Percentiles rank a stretch among this genome's conserved stretches.
Conservation (phyloP, 2,888 invertebrate genomes). For the Drosophila demipolita region DNA sequence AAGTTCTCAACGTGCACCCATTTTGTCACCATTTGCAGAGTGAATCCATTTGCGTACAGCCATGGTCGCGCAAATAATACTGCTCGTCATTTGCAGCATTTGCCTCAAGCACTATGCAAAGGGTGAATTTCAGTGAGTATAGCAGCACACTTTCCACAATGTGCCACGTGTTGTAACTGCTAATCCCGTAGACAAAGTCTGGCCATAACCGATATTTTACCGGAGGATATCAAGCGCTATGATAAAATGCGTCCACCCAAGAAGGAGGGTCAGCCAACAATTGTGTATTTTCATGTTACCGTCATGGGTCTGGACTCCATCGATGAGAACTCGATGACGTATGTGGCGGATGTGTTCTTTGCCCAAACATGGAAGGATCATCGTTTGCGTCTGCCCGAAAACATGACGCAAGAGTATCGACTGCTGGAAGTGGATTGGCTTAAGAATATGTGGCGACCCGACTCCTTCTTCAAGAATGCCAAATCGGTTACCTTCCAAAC, state of each 20-base stretch:
- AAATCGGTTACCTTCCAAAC: conserved; percentile 97
- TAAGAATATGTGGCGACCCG: conserved; percentile 97
- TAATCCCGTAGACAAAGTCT: conserved; percentile 86
- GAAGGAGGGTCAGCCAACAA: conserved; percentile 94
- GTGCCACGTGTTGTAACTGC: neutral
- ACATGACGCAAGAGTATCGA: conserved; percentile 96
- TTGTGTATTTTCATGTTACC: conserved; percentile 95
- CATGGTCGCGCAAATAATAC: conserved; percentile 82
- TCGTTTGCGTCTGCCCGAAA: conserved; percentile 93
- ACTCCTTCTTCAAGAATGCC: conserved; percentile 97
- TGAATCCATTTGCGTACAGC: conserved; percentile 49
- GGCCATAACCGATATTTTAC: conserved; percentile 93
- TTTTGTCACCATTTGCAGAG: conserved; percentile 43
- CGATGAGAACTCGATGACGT: conserved; percentile 98
- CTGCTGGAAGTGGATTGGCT: conserved; percentile 95
- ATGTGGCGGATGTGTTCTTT: conserved; percentile 96
- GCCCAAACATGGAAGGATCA: conserved; percentile 97
- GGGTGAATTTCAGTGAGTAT: conserved; percentile 84
- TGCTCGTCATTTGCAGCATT: conserved; percentile 82
- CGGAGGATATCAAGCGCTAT: conserved; percentile 93
- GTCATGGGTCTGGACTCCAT: conserved; percentile 98
- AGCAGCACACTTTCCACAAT: neutral
- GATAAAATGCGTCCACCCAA: conserved; percentile 98
- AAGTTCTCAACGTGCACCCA: conserved; percentile 9
- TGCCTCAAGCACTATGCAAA: conserved; percentile 82